Base-by-base conservation (phyloP, 2,888 invertebrate genomes). In the Brassicogethes aeneus region DNA sequence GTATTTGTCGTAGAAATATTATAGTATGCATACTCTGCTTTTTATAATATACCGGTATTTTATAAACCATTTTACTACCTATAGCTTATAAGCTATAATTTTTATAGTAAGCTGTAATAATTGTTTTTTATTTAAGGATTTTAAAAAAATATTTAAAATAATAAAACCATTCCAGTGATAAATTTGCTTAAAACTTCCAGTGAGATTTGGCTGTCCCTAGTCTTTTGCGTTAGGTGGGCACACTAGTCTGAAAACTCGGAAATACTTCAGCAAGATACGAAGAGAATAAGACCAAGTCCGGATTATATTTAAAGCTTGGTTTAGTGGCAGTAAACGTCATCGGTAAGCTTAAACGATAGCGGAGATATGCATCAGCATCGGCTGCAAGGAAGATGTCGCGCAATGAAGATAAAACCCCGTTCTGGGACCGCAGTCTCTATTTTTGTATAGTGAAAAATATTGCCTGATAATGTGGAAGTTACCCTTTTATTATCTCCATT, bases 251-350 rank as follows among this genome's bases (percentile, higher is more conserved):
- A 23, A 23, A 33, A 33, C 12, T 7, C 14, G 33, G 41, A 17
- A 47, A 45, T 48, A 48, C 45, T 50, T 47, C 48, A 42, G 51
- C 51, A 56, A 56, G 49, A 52, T 51, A 44, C 46, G 49, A 46
- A 48, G 50, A 50, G 46, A 39, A 39, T 34, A 42, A 39, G 39
- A 37, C 42, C 53, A 53, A 52, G 50, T 52, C 46, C 17, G 57
- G 59, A 56, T 61, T 59, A 60, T 57, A 59, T 57, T 57, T 56
- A 55, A 56, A 58, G 54, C 56, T 56, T 53, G 56, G 54, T 60
- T 60, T 60, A 57, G 56, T 50, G 23, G 23, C 23, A 23, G 23
- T 23, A 23, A 23, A 23, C 23, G 23, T 23, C 23, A 23, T 7
- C 23, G 5, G 10, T 23, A 23, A 23, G 23, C 23, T 23, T 23